Conservation (phyloP, 2,113 vertebrate genomes). For the Glaucomys volans region DNA sequence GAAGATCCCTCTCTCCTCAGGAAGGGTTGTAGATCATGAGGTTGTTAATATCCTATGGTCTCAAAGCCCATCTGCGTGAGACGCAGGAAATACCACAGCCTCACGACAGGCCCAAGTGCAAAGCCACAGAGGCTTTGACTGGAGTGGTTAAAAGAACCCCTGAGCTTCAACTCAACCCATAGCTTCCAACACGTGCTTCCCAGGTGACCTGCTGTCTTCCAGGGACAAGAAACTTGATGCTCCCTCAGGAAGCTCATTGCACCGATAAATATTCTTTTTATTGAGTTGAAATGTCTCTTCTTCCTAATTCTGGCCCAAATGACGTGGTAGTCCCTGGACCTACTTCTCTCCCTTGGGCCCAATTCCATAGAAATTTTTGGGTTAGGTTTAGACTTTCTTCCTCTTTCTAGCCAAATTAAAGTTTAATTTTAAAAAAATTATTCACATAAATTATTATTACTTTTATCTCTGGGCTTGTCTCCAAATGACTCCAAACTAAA, state of each 20-base stretch:
- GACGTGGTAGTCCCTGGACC: neutral
- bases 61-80: conserved; percentile 26
- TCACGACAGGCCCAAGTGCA: neutral
- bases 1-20: neutral
- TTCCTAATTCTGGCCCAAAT: neutral
- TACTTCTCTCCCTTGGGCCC: neutral
- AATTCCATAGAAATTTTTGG: neutral
- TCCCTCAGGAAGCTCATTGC: neutral
- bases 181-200: conserved; percentile 29
- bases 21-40: neutral
- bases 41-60: conserved; percentile 46
- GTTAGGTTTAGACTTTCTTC: neutral
- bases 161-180: neutral
- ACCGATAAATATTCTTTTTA: conserved; percentile 52
- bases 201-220: neutral
- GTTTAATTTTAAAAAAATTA: neutral
- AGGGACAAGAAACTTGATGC: conserved; percentile 45
- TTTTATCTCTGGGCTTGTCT: conserved; percentile 14
- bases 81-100: conserved; percentile 63
- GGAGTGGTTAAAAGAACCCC: neutral
- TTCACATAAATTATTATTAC: neutral
- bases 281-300: conserved; percentile 15
- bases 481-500: neutral
- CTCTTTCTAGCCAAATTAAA: conserved; percentile 52
- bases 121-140: neutral